Conservation (phyloP, 2,113 vertebrate species). For the Cettia cetti region DNA sequence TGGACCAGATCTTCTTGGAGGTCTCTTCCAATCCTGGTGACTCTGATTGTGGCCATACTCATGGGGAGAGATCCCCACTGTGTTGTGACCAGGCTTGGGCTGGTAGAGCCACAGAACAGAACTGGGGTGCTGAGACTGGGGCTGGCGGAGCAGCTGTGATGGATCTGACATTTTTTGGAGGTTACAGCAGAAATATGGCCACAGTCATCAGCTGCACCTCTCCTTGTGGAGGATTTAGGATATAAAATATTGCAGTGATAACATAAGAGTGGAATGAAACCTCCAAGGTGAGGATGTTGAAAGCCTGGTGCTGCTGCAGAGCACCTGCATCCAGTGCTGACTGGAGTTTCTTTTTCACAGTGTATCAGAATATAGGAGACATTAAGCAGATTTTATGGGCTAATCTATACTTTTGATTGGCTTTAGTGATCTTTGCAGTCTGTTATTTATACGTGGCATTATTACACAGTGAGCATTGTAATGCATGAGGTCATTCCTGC, state of each 20-base stretch:
- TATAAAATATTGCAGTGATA: neutral
- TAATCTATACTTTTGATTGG: conserved; percentile 47
- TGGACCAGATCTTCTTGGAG: neutral
- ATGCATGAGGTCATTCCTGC: neutral
- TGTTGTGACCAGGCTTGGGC: neutral
- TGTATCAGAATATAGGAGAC: neutral
- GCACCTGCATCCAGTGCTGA: neutral
- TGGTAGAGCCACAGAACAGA: neutral
- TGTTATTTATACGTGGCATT: neutral
- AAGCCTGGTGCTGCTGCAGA: accelerated
- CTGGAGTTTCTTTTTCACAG: neutral
- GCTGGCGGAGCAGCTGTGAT: neutral
- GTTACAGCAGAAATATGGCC: accelerated
- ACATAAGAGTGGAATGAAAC: accelerated
- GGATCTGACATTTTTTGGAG: neutral
- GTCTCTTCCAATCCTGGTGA: neutral
- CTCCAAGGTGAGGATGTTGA: neutral
- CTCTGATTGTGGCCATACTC: accelerated
- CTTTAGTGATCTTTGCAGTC: conserved; percentile 38
- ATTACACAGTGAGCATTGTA: neutral
- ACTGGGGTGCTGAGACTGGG: neutral
- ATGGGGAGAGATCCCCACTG: accelerated
- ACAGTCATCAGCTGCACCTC: neutral
- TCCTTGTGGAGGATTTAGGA: neutral
- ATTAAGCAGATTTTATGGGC: neutral